phyloP scores from a whole-genome alignment of 2,113 vertebrate species.

The Geothlypis trichas region DNA sequence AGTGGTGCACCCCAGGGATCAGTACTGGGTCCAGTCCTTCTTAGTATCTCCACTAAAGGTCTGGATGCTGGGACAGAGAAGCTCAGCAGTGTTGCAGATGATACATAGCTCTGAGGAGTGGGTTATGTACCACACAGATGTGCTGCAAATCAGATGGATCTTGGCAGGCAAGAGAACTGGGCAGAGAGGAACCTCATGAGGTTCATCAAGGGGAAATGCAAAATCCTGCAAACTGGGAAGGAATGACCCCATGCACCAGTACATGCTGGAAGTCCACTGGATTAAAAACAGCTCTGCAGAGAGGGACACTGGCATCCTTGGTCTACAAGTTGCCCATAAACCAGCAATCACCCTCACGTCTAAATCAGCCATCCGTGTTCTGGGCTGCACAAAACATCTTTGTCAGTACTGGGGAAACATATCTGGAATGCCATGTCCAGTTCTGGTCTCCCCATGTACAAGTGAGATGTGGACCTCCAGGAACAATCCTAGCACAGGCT shows the following conservation, averaged over 20 bases:
- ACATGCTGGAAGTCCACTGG: not conserved
- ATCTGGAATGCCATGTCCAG: not conserved
- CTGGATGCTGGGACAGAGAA: not conserved
- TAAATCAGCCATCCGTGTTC: not conserved
- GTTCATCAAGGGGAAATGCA: not conserved
- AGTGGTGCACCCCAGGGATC: not conserved
- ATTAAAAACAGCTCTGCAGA: not conserved
- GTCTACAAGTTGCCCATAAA: not conserved
- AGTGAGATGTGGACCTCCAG: not conserved
- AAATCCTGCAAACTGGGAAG: not conserved
- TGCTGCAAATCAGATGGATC: not conserved
- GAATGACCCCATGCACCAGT: not conserved
- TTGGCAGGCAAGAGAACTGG: not conserved
- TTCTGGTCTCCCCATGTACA: not conserved
- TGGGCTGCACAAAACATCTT: not conserved
- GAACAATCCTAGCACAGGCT: not conserved
- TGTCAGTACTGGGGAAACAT: not conserved
- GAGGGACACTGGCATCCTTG: not conserved
- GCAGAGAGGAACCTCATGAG: not conserved
- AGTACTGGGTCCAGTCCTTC: not conserved
- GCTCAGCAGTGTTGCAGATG: not conserved
- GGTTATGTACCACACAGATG: not conserved
- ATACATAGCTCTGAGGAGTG: not conserved
- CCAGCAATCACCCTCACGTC: not conserved
- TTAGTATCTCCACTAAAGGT: not conserved